Percentiles rank a stretch among this genome's conserved stretches.
phyloP scores from a whole-genome alignment of 2,888 invertebrate genomes.

The Fragum whitleyi region DNA sequence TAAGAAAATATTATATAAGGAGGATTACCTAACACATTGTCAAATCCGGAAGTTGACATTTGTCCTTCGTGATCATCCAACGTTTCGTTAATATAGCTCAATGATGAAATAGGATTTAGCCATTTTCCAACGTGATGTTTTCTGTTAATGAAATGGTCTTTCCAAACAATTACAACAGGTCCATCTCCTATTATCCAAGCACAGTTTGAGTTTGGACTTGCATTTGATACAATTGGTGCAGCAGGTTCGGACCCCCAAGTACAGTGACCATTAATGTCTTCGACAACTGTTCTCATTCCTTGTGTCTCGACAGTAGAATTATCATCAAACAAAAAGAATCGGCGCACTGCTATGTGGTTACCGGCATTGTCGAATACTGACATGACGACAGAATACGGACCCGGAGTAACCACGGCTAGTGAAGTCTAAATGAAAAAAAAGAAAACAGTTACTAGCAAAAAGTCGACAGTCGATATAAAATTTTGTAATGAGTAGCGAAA shows the following conservation, averaged over 20 bases:
- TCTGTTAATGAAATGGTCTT: constrained; percentile 25
- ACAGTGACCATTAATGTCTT: constrained; percentile 3
- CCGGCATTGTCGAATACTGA: constrained; percentile 36
- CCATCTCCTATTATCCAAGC: constrained; percentile 17
- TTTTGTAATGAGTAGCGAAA: too few relatives aligned
- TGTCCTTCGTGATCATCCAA: constrained; percentile 24
- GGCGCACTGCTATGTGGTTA: constrained; percentile 28
- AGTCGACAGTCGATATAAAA: not conserved
- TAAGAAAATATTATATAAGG: too few relatives aligned
- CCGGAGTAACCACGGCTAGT: not conserved
- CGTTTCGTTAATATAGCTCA: not conserved
- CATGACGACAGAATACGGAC: constrained; percentile 37
- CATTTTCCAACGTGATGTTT: constrained; percentile 25
- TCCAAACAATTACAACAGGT: constrained; percentile 18
- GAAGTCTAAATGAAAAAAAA: not conserved
- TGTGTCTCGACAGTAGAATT: not conserved
- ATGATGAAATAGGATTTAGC: constrained; percentile 9
- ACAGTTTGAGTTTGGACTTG: constrained; percentile 25
- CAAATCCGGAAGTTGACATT: not conserved
- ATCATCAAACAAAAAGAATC: constrained; percentile 38
- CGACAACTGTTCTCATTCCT: not conserved
- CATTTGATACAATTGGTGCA: constrained; percentile 20
- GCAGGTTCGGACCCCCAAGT: not conserved
- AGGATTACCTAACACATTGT: constrained; percentile 19
- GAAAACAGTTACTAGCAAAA: not conserved